Percentiles rank a stretch among this genome's conserved stretches.
Conservation (phyloP, 2,797 vertebrate genomes). For the Morelia viridis region DNA sequence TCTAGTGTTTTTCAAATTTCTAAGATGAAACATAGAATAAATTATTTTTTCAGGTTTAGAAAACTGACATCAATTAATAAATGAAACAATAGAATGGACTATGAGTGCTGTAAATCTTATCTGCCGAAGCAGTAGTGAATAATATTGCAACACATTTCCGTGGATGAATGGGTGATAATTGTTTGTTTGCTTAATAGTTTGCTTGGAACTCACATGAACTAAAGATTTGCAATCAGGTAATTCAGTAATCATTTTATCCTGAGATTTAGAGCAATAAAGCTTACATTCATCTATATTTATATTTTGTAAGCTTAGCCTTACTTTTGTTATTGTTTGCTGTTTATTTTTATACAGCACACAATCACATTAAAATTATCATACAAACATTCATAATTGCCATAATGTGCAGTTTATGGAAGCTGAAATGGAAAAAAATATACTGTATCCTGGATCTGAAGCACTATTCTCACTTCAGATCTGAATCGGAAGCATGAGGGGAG, state of each 20-base stretch:
- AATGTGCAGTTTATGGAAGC: background rate
- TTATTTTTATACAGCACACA: background rate
- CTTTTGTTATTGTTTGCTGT: background rate
- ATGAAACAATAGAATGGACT: background rate
- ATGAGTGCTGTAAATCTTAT: background rate
- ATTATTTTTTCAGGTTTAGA: background rate
- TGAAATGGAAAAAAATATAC: background rate
- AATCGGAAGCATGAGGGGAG: background rate
- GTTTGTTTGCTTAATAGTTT: slow-evolving; percentile 1
- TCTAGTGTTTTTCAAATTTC: background rate
- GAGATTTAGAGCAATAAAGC: background rate
- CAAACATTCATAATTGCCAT: background rate
- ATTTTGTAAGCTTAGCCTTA: background rate
- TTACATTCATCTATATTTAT: background rate
- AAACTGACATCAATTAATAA: background rate
- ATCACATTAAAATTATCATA: background rate
- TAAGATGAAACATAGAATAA: background rate
- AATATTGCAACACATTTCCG: slow-evolving; percentile 13
- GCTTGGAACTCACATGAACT: background rate
- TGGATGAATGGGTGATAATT: background rate
- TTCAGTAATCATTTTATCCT: background rate
- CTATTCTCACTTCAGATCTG: background rate
- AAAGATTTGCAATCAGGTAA: background rate
- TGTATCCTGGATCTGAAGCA: background rate
- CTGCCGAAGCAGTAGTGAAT: background rate